Conservation (phyloP, 2,113 vertebrate genomes). For the Microtus pennsylvanicus region DNA sequence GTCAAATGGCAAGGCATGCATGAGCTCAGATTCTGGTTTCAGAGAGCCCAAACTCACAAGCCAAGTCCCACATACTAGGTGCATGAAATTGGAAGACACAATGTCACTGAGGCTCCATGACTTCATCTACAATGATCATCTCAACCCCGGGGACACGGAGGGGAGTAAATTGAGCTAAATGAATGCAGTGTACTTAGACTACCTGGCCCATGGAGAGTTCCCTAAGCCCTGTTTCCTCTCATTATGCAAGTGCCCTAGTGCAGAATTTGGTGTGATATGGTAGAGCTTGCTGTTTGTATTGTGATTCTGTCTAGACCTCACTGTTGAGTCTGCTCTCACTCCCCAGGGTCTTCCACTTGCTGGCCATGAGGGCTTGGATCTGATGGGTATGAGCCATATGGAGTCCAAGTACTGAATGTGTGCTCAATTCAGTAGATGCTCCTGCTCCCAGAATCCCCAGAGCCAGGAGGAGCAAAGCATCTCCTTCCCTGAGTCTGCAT, state of each 20-base stretch:
- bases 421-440: rapidly evolving
- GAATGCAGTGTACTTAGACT: background rate
- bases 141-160: background rate
- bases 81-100: background rate
- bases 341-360: rapidly evolving
- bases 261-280: rapidly evolving
- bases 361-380: background rate
- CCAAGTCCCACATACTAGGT: background rate
- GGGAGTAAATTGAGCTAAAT: background rate
- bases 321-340: background rate
- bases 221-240: background rate
- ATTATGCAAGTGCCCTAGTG: background rate
- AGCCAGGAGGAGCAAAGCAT: background rate
- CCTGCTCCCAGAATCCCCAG: background rate
- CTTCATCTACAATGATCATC: background rate
- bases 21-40: background rate
- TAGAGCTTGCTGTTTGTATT: background rate
- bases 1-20: background rate
- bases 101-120: background rate
- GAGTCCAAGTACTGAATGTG: too few species aligned
- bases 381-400: rapidly evolving
- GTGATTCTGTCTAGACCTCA: background rate
- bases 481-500: background rate
- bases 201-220: background rate
- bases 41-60: background rate